Base-by-base conservation (phyloP, 2,113 vertebrate genomes). In the Girardinichthys multiradiatus region DNA sequence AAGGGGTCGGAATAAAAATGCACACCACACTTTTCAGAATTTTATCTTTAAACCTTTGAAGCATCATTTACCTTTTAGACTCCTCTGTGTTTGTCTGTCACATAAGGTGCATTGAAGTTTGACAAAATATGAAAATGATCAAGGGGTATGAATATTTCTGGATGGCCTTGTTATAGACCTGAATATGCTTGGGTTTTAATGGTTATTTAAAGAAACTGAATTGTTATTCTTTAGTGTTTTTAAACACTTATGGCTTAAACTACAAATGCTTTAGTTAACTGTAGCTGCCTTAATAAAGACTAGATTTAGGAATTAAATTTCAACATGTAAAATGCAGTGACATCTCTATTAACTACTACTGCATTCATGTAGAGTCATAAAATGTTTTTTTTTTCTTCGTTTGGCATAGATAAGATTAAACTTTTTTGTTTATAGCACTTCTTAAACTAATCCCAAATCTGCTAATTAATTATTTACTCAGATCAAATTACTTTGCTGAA, bases 401-500 rank as follows among this genome's bases (percentile, higher is more conserved):
- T 70, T 1, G 64, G 14, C 61, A 8, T 28, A 54, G 67, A 45
- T 30, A 31, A 29, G 68, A 70, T 79, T 24, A 15, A 45, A 79
- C 30, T 59, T 51, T 30, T 17, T 39, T 54, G 54, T 35, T 39
- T 54, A 58, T 35, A 35, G 29, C 27, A 59, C 70, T 80, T 60
- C 57, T 48, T 35, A 0, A 19, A 84, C 75, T 83, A 70, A 84
- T 69, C 62, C 64, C 54, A 45, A 17, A 31, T 64, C 33, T n/a
- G 33, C 68, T 64, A 80, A 81, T 86, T 80, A 67, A 77, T 70
- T 76, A 48, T 63, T 61, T 24, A 1, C 70, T 45, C 8, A 29
- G 68, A 79, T 79, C 5, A 6, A 64, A 77, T 84, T 75, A 75
- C 72, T 57, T 63, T 78, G 68, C 72, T 60, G 74, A 54, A 30